Evolutionary conservation across 2,797 vertebrate genomes (phyloP).

Genomic region (Myripristis jacobus): DNA sequence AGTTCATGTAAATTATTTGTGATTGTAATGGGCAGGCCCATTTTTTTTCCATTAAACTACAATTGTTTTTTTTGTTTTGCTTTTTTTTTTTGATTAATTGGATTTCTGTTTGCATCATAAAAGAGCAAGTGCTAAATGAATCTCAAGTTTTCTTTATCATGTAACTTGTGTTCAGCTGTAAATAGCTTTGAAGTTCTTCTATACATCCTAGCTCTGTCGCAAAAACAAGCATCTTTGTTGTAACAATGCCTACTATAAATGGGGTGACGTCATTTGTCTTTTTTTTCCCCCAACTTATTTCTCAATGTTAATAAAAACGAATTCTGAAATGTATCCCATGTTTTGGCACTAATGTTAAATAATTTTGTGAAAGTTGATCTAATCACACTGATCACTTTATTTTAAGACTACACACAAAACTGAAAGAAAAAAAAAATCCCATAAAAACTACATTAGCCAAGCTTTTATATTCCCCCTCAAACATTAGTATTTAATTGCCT

Average conservation of each 20-base stretch:
- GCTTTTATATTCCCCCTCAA: too few species aligned
- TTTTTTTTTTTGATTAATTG: neutral
- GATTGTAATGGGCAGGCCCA: conserved; percentile 39
- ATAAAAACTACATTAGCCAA: too few species aligned
- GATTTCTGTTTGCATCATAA: conserved; percentile 37
- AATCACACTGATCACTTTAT: neutral
- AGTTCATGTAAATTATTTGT: conserved; percentile 23
- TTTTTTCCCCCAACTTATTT: neutral
- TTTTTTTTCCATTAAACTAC: conserved; percentile 29
- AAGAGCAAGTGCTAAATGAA: conserved; percentile 26
- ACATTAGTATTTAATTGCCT: too few species aligned
- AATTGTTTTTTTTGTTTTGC: conserved; percentile 18
- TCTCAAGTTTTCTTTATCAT: conserved; percentile 6
- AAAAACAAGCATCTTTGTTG: conserved; percentile 41
- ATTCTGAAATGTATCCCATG: conserved; percentile 15
- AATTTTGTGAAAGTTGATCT: conserved; percentile 36
- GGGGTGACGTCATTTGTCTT: neutral
- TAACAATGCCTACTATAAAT: conserved; percentile 47
- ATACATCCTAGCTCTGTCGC: conserved; percentile 3
- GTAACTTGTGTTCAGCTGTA: conserved; percentile 32
- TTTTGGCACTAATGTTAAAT: conserved; percentile 22
- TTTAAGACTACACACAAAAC: neutral
- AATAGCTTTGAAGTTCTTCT: conserved; percentile 25
- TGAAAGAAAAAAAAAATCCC: too few species aligned
- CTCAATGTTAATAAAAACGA: conserved; percentile 22